Percentiles rank a stretch among this genome's conserved stretches.
Conservation (phyloP, 1,140 invertebrate genomes). For the Bombus huntii region DNA sequence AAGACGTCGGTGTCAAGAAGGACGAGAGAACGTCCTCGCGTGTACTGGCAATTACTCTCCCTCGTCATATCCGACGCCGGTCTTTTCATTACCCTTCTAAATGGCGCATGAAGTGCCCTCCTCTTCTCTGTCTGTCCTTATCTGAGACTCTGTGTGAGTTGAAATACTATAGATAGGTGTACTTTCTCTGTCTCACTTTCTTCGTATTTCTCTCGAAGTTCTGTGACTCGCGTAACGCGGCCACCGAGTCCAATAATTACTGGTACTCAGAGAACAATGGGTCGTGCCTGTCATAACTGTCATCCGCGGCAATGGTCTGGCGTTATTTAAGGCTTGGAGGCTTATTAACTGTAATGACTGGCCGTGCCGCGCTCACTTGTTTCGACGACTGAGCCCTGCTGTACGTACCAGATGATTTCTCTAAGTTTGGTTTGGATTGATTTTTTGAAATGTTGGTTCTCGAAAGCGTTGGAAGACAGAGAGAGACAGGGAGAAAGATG, state of each 20-base stretch:
- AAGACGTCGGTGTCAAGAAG: conserved; percentile 16
- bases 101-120: conserved; percentile 61
- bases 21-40: conserved; percentile 51
- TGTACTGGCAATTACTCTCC: conserved; percentile 69
- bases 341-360: conserved; percentile 77
- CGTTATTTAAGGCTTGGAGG: conserved; percentile 75
- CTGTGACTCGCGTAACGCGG: conserved; percentile 25
- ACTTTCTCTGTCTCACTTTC: background rate
- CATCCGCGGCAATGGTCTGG: conserved; percentile 62
- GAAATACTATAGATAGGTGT: conserved; percentile 62
- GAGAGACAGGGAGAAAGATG: too few relatives aligned
- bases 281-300: conserved; percentile 76
- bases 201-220: conserved; percentile 18
- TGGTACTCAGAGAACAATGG: conserved; percentile 71
- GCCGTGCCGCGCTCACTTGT: conserved; percentile 49
- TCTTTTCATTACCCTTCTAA: conserved; percentile 72
- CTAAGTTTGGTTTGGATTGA: too few relatives aligned
- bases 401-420: background rate
- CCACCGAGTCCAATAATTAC: conserved; percentile 73
- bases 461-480: background rate
- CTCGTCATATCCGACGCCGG: conserved; percentile 68
- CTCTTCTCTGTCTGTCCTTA: background rate
- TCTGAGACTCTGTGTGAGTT: conserved; percentile 23
- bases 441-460: background rate
- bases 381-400: conserved; percentile 26